A percentile compares a stretch with the other conserved stretches of the same genome.
Conservation (phyloP, 2,797 vertebrate species). For the Acrossocheilus fasciatus region DNA sequence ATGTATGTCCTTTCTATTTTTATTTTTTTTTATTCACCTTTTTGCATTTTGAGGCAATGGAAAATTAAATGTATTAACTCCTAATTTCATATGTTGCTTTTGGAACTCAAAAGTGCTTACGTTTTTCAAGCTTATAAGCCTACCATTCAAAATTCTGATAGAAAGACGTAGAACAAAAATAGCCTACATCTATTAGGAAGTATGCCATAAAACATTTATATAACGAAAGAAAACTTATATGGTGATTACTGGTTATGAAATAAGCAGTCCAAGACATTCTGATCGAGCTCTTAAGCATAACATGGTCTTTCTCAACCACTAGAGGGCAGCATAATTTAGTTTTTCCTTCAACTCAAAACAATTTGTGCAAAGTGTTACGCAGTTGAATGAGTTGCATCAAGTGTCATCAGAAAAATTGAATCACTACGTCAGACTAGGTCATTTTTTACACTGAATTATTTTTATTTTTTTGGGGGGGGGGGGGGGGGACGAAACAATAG, state of each 20-base stretch:
- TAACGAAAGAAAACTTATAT: neutral
- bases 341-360: neutral
- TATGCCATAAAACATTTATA: neutral
- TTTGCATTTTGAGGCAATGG: neutral
- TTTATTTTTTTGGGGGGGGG: neutral
- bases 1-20: neutral
- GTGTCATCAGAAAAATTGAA: neutral
- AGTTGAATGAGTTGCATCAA: neutral
- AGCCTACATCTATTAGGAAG: neutral
- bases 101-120: neutral
- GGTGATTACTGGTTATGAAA: neutral
- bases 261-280: neutral
- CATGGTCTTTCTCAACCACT: conserved; percentile 11
- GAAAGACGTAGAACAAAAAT: neutral
- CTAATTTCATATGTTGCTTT: neutral
- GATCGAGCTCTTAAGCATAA: neutral
- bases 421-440: neutral
- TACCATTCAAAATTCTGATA: neutral
- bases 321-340: conserved; percentile 37
- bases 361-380: neutral
- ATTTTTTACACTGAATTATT: neutral
- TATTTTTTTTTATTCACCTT: neutral
- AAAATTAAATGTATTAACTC: neutral
- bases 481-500: neutral
- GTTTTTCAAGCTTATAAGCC: neutral